Evolutionary conservation across 2,113 vertebrate genomes (phyloP).

Genomic region (Hoplias malabaricus): DNA sequence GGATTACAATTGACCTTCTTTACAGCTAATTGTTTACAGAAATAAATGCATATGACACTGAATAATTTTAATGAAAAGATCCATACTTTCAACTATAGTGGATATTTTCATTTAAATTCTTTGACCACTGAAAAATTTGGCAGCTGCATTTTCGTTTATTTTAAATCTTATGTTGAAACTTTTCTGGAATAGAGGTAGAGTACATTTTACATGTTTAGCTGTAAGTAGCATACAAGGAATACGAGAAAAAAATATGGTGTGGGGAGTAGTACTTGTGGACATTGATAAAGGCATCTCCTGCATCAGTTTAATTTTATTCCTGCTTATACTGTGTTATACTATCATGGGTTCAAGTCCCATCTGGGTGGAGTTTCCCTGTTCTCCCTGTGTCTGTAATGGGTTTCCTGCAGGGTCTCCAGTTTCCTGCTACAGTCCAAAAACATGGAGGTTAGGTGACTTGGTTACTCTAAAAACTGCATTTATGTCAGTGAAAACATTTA

Average conservation of each 20-base stretch:
- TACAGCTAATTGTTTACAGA: background rate
- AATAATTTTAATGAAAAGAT: background rate
- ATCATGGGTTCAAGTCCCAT: too few species aligned
- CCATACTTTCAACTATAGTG: background rate
- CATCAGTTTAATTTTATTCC: background rate
- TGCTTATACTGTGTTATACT: too few species aligned
- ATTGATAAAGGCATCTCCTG: background rate
- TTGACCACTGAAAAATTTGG: background rate
- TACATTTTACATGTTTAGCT: background rate
- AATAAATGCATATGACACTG: background rate
- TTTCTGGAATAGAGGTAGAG: conserved; percentile 7
- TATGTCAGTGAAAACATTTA: too few species aligned
- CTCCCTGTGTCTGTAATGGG: too few species aligned
- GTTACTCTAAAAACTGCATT: too few species aligned
- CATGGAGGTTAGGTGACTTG: too few species aligned
- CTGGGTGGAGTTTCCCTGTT: too few species aligned
- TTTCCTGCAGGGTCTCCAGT: too few species aligned
- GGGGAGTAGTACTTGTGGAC: background rate
- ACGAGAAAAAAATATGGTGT: background rate
- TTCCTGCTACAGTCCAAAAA: too few species aligned
- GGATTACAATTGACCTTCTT: background rate
- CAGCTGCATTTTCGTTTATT: background rate
- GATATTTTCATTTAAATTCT: background rate
- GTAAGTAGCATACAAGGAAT: background rate
- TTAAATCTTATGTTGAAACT: background rate